phyloP scores from a whole-genome alignment of 2,113 vertebrate genomes.

The Dicrurus megarhynchus region DNA sequence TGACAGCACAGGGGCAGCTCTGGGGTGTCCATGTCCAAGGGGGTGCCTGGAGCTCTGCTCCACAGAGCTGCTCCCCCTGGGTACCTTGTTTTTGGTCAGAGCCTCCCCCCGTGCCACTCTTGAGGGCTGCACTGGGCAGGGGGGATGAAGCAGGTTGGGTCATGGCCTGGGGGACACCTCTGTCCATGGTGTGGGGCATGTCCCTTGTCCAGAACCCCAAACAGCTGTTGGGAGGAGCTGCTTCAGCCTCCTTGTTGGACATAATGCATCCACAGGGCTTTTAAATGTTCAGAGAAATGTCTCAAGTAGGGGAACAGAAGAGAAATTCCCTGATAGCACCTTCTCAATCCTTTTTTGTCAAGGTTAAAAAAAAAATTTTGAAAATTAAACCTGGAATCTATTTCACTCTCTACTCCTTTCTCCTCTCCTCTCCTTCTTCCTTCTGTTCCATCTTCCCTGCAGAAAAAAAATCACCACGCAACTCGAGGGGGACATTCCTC shows the following conservation, averaged over 20 bases:
- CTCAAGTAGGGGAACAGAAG: neutral
- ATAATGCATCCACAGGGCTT: neutral
- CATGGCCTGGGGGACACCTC: neutral
- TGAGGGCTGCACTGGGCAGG: neutral
- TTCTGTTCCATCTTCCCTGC: neutral
- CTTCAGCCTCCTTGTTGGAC: neutral
- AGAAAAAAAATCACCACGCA: neutral
- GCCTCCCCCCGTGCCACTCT: neutral
- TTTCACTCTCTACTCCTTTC: neutral
- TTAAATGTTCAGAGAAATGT: rapidly evolving
- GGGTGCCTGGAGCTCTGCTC: neutral
- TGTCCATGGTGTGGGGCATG: neutral
- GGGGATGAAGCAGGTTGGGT: neutral
- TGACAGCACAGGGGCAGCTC: neutral
- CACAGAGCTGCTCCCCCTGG: rapidly evolving
- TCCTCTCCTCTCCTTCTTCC: neutral
- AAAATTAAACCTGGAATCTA: neutral
- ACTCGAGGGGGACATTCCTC: neutral
- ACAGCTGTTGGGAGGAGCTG: neutral
- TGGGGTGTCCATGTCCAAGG: neutral
- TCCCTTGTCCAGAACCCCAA: neutral
- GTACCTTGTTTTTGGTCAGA: rapidly evolving
- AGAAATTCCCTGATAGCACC: neutral
- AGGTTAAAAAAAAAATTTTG: neutral
- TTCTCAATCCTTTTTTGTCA: neutral